These are phyloP conservation scores for Beris morrisii DNA, from an alignment of 2,888 invertebrate genomes.

Conservation along the genomic window DNA sequence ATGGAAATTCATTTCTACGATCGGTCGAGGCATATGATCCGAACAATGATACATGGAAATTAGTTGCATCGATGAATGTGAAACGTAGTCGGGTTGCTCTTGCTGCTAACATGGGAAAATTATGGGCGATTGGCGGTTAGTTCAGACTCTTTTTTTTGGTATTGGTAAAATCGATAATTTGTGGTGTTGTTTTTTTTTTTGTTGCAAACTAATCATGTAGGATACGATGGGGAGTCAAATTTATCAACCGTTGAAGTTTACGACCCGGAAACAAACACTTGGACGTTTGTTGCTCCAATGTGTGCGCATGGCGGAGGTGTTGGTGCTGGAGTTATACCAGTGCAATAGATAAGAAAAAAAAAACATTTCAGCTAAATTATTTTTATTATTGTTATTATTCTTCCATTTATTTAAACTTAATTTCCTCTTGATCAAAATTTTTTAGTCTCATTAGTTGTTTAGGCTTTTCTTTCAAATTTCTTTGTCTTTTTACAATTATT, in stretches of 20 bases:
- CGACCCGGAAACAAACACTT: conserved; percentile 70
- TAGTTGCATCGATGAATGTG: conserved; percentile 78
- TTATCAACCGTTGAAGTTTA: conserved; percentile 83
- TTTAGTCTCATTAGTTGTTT: no score
- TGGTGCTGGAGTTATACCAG: conserved; percentile 81
- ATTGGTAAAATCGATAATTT: neutral
- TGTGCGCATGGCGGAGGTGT: conserved; percentile 87
- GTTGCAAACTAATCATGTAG: conserved; percentile 39
- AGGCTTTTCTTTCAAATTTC: no score
- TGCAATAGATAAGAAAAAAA: conserved; percentile 44
- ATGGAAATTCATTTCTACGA: conserved; percentile 79
- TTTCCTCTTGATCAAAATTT: no score
- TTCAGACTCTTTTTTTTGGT: neutral
- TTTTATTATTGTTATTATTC: conserved; percentile 2
- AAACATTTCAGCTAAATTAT: neutral
- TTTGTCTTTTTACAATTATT: no score
- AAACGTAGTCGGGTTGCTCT: conserved; percentile 80
- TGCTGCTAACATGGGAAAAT: conserved; percentile 79
- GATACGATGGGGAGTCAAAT: conserved; percentile 78
- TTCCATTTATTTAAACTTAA: neutral
- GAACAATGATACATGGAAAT: conserved; percentile 72
- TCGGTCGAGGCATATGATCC: conserved; percentile 83
- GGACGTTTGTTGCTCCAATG: conserved; percentile 77
- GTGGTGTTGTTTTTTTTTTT: conserved; percentile 4
- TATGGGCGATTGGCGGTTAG: conserved; percentile 77